Evolutionary conservation across 2,113 vertebrate genomes (phyloP), one percentile per base, ranked within the genome.

Genomic region (Cheilinus undulatus): DNA sequence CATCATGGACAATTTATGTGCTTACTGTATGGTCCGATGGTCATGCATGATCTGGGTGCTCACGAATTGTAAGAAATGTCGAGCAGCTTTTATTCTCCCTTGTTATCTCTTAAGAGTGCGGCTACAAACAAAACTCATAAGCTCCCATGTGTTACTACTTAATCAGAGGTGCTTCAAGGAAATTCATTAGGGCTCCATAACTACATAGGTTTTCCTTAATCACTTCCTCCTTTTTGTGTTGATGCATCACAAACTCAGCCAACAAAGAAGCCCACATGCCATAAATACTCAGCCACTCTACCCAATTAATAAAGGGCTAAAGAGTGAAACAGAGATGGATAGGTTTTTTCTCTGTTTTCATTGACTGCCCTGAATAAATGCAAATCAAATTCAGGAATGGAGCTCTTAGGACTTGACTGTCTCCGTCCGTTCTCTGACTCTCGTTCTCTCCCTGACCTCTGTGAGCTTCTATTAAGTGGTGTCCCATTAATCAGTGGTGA

Each of bases 401-500:
- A 34, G 46, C 36, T 50, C 3, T 1, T 48, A 66, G 43, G 36
- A 1, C 42, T 2, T 52, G 2, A 11, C 11, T 0, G 8, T 28
- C 28, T 58, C 54, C n/a, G 34, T 14, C 15, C 19, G 10, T 9
- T 27, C 52, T 26, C n/a, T 10, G 20, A 22, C 68, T 36, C 74
- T 49, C 19, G 19, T 42, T 42, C n/a, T 51, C 53, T 49, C 76
- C 10, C 14, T 48, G 79, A 78, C 73, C 79, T 65, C 13, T 26
- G 51, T 15, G 64, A 51, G 45, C 13, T 13, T 45, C 34, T 13
- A 28, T 77, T 40, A 56, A 24, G 56, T 32, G 36, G 12, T 8
- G 40, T 58, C 30, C 58, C 65, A 80, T 85, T 85, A 74, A 78
- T 87, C 78, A 77, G 49, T 0, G 22, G 42, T 4, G 38, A 64